Base-by-base conservation (phyloP, 1,140 invertebrate genomes). In the Pogonomyrmex barbatus region DNA sequence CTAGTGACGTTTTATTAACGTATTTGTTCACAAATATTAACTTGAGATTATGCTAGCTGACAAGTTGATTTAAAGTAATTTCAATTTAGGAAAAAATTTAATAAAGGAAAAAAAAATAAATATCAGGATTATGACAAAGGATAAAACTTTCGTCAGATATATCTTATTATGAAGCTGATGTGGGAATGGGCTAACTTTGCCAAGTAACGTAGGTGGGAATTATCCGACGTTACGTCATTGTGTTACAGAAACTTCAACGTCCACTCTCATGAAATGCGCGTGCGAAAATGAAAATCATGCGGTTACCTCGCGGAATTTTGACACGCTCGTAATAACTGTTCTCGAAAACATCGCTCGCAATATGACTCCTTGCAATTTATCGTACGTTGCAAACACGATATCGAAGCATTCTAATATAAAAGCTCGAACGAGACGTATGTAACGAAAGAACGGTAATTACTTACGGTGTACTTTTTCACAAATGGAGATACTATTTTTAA, bases 281-380 rank as follows among this genome's bases (percentile, higher is more conserved):
- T 0, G 24, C 24, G 63, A 58, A 56, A 70, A 81, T 45, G 52
- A 70, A 81, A 33, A 81, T 39, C 14, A 70, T 33, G 65, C 9
- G 63, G 4, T 68, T 81, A 70, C 4, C 12, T 39, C 24, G 36
- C 45, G 50, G 42, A 81, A 81, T 70, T 81, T 81, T 81, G 50
- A 70, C 39, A 56, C 54, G 6, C 14, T 14, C 14, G 12, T 68
- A 56, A 68, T 68, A 56, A n/a, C 62, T 39, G 5, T 12, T 70
- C 2, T 81, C 4, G 9, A 60, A 58, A 81, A 10, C 10, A 12
- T 4, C 50, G 2, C 4, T 58, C 17, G 24, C 10, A 6, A 81
- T 58, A 58, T 42, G 24, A 62, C 17, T 4, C n/a, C 36, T 33
- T 36, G 58, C 33, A 78, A 65, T 65, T 47, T 65, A 63, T 56